phyloP scores from a whole-genome alignment of 2,113 vertebrate species.

The Willisornis vidua region DNA sequence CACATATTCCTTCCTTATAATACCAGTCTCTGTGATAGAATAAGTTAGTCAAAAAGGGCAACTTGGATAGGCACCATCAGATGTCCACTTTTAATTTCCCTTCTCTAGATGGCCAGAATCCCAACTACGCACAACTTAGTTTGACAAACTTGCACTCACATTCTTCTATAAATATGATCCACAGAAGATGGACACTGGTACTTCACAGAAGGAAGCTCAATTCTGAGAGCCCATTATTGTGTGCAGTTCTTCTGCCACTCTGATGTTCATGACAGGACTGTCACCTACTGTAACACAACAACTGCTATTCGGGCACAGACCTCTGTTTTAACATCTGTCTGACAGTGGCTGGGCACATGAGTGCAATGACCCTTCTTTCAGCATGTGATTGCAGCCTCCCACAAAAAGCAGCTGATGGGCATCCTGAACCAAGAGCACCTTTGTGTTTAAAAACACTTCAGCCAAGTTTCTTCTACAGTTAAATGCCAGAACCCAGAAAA shows the following conservation, averaged over 20 bases:
- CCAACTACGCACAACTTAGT: neutral
- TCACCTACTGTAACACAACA: neutral
- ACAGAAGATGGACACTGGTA: neutral
- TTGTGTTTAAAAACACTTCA: neutral
- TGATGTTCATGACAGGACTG: neutral
- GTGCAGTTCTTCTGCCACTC: neutral
- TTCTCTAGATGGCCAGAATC: neutral
- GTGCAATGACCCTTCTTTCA: neutral
- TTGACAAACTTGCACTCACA: neutral
- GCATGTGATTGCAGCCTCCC: neutral
- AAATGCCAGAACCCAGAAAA: neutral
- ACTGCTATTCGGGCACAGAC: neutral
- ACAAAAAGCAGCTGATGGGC: neutral
- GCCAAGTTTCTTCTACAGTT: neutral
- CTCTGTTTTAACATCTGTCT: neutral
- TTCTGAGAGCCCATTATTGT: neutral
- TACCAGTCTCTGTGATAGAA: neutral
- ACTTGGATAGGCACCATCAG: neutral
- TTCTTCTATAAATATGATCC: neutral
- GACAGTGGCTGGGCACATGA: neutral
- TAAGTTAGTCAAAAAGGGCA: neutral
- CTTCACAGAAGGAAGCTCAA: neutral
- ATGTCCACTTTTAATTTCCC: neutral
- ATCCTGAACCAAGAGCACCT: neutral
- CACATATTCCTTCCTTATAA: neutral